Conservation (phyloP, 2,888 invertebrate genomes). For the Caenorhabditis zanzibari region DNA sequence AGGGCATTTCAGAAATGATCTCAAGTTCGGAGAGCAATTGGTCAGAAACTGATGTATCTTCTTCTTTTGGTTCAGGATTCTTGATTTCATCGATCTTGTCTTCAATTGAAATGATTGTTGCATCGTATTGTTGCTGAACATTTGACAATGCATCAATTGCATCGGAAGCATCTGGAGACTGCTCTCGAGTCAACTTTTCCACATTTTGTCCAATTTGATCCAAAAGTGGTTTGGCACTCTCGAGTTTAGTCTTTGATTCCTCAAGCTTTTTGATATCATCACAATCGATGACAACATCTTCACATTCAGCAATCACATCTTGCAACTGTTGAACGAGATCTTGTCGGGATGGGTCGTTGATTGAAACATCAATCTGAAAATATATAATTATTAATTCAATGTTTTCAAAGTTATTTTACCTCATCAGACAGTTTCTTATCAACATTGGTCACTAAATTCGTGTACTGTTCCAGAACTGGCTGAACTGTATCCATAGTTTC, state of each 20-base stretch:
- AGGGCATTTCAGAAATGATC: constrained; percentile 21
- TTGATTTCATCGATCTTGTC: constrained; percentile 58
- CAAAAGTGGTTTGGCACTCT: constrained; percentile 53
- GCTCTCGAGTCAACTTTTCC: constrained; percentile 58
- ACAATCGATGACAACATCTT: constrained; percentile 32
- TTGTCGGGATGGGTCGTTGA: constrained; percentile 52
- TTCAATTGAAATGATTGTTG: constrained; percentile 50
- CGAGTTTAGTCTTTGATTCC: constrained; percentile 50
- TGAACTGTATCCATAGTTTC: constrained; percentile 29
- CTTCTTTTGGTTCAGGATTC: constrained; percentile 20
- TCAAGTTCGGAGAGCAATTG: constrained; percentile 36
- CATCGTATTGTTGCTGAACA: constrained; percentile 63
- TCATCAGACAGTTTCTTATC: constrained; percentile 38
- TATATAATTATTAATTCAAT: not conserved
- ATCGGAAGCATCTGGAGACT: constrained; percentile 62
- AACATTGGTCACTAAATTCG: constrained; percentile 17
- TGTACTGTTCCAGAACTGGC: constrained; percentile 36
- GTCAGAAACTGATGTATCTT: constrained; percentile 7
- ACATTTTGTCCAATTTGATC: constrained; percentile 55
- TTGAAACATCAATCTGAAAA: constrained; percentile 53
- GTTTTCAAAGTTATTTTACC: not conserved
- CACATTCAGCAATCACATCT: constrained; percentile 57
- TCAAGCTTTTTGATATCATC: constrained; percentile 53
- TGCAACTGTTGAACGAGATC: constrained; percentile 62
- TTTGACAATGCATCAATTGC: constrained; percentile 59